Base-by-base conservation (phyloP, 2,888 invertebrate species). In the Eumerus sabulonum region DNA sequence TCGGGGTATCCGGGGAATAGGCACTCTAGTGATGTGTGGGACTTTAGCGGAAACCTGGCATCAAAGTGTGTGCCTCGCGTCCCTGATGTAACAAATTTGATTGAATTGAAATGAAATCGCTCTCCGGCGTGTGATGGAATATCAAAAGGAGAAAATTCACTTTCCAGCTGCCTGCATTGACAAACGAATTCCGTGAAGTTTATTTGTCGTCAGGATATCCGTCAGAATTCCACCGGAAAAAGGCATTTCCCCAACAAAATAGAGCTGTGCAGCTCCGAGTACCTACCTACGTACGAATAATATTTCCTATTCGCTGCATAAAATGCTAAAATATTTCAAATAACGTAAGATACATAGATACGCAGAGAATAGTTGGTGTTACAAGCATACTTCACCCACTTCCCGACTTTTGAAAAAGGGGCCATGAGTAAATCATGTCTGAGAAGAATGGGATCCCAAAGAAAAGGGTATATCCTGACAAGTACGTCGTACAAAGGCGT, bases 141-240 rank as follows among this genome's bases (percentile, higher is more conserved):
- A n/a, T 27, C 27, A 27, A 27, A 27, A 27, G n/a, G n/a, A n/a
- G n/a, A 62, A 64, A 72, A 70, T 77, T 72, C 67, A 67, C 57
- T 72, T 77, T 77, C 72, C 72, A 72, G 60, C 66, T 60, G 35
- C 71, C 66, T 71, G 60, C 67, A 47, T 66, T 62, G 51, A 42
- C 60, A 72, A 66, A 72, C 51, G 66, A 77, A 62, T 77, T 66
- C 62, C 51, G n/a, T 36, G 18, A 71, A 76, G 64, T 66, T 66
- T 67, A 35, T 60, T 45, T 64, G 53, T 54, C 63, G 53, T 18
- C 38, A 45, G 71, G 47, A 62, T 56, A 62, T 72, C 60, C 45
- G 19, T 38, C 44, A 67, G 50, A 66, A 76, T 70, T 53, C 13
- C 50, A 27, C 12, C 19, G 12, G 51, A 0, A 19, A 1, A n/a